These are phyloP conservation scores for Neoaliturus tenellus DNA, from an alignment of 2,888 invertebrate genomes.

Conservation along the genomic window DNA sequence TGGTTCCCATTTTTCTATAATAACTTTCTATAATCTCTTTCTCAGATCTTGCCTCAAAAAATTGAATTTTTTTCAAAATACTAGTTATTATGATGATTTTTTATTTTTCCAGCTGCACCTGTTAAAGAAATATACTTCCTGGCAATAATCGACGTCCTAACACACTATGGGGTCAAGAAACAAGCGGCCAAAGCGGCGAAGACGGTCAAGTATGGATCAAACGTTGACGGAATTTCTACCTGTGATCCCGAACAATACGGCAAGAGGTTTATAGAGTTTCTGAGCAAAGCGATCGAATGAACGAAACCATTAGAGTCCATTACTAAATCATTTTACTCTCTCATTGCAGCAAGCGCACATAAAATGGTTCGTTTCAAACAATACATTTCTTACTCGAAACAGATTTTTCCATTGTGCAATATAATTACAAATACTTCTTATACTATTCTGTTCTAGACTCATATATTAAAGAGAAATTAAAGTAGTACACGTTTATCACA, in stretches of 20 bases:
- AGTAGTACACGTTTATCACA: slow-evolving; percentile 43
- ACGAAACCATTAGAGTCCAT: slow-evolving; percentile 47
- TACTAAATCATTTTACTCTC: slow-evolving; percentile 42
- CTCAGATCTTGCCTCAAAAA: not conserved
- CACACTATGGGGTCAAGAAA: slow-evolving; percentile 98
- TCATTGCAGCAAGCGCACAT: slow-evolving; percentile 57
- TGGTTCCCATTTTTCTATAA: no score
- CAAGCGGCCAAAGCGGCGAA: slow-evolving; percentile 99
- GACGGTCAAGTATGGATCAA: slow-evolving; percentile 98
- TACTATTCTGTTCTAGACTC: slow-evolving; percentile 17
- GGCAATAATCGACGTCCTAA: slow-evolving; percentile 98
- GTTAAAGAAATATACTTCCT: slow-evolving; percentile 97
- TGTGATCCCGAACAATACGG: slow-evolving; percentile 99
- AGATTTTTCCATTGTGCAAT: slow-evolving; percentile 52
- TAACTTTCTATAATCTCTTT: no score
- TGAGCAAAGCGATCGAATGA: slow-evolving; percentile 96
- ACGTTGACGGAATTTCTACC: slow-evolving; percentile 98
- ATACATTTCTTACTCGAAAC: slow-evolving; percentile 30
- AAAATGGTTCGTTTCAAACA: slow-evolving; percentile 34
- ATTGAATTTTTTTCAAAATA: slow-evolving; percentile 47
- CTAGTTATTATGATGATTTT: not conserved
- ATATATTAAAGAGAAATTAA: slow-evolving; percentile 23
- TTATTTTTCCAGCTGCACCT: slow-evolving; percentile 79
- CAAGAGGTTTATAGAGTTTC: slow-evolving; percentile 97
- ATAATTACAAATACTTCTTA: slow-evolving; percentile 29